Evolutionary conservation across 2,888 invertebrate species (phyloP).

Genomic region (Troilus luridus): DNA sequence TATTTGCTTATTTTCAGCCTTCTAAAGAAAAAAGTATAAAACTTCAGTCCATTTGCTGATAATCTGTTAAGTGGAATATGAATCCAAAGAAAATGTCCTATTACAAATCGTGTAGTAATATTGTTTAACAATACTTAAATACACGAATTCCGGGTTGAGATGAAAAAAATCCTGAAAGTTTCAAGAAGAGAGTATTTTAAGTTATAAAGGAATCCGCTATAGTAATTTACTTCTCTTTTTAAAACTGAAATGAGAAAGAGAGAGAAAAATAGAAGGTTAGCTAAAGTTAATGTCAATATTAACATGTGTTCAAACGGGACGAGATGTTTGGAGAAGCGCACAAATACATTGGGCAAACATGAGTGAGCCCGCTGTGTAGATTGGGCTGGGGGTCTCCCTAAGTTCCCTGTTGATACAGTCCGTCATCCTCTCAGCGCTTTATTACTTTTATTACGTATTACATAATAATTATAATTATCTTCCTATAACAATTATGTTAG

Average conservation of each 20-base stretch:
- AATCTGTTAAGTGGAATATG: too few relatives aligned
- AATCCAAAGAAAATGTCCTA: too few relatives aligned
- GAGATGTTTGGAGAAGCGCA: constrained; percentile 6
- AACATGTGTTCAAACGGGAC: constrained; percentile 46
- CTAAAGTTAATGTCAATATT: constrained; percentile 40
- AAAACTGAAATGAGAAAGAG: neutral
- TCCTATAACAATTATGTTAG: neutral
- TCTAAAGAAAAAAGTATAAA: too few relatives aligned
- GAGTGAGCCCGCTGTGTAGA: constrained; percentile 20
- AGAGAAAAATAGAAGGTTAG: neutral
- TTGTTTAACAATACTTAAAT: neutral
- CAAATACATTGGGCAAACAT: constrained; percentile 44
- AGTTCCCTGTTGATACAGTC: neutral
- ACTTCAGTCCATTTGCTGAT: too few relatives aligned
- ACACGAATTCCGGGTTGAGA: neutral
- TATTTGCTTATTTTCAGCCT: too few relatives aligned
- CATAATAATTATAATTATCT: neutral
- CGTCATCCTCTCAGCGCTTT: neutral
- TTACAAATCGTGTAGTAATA: too few relatives aligned
- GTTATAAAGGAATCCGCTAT: neutral
- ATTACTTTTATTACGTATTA: neutral
- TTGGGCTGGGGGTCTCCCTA: neutral
- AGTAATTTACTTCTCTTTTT: neutral
- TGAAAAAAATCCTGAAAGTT: neutral
- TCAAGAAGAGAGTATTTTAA: neutral